Evolutionary conservation across 2,888 invertebrate species (phyloP).

Genomic region (Plebejus argus): DNA sequence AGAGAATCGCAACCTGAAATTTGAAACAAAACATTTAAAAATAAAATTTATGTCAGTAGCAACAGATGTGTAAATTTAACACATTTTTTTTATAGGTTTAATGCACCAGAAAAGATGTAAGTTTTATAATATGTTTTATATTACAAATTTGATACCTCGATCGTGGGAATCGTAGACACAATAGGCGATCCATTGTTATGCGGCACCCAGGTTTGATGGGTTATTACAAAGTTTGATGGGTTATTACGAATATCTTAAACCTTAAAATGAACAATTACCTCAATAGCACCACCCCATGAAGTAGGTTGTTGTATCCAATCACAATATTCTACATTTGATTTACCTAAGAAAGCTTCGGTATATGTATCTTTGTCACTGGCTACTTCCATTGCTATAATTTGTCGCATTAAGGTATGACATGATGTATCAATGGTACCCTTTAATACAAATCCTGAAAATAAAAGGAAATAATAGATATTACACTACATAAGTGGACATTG

Average conservation of each 20-base stretch:
- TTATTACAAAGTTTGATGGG: too few relatives aligned
- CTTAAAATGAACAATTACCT: conserved; percentile 64
- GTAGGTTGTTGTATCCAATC: conserved; percentile 93
- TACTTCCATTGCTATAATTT: conserved; percentile 93
- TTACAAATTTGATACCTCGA: too few relatives aligned
- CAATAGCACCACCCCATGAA: conserved; percentile 98
- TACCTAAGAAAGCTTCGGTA: conserved; percentile 92
- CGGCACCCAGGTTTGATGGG: too few relatives aligned
- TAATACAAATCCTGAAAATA: conserved; percentile 82
- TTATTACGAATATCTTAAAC: neutral
- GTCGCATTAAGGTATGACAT: conserved; percentile 88
- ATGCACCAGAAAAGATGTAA: too few relatives aligned
- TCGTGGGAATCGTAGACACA: too few relatives aligned
- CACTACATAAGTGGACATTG: neutral
- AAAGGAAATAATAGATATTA: neutral
- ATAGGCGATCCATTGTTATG: too few relatives aligned
- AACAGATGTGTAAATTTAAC: too few relatives aligned
- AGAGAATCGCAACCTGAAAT: conserved; percentile 87
- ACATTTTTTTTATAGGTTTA: too few relatives aligned
- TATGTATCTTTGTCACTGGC: conserved; percentile 88
- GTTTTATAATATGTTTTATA: too few relatives aligned
- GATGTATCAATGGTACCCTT: conserved; percentile 89
- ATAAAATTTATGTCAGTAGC: too few relatives aligned
- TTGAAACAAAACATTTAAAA: neutral
- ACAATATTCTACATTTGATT: conserved; percentile 92